phyloP scores from a whole-genome alignment of 2,888 invertebrate genomes.

The Empis livida region DNA sequence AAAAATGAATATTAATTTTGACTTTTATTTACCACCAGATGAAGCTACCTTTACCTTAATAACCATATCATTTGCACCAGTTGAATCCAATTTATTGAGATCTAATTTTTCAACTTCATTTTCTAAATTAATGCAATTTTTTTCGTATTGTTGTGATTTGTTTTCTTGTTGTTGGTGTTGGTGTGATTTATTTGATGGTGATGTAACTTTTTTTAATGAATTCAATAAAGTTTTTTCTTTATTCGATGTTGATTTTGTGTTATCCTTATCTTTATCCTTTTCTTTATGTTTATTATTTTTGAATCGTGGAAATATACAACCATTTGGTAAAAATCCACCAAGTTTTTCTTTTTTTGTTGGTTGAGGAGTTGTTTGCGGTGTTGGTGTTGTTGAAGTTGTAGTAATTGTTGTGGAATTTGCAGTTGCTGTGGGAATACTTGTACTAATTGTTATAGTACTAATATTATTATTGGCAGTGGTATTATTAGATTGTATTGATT shows the following conservation, averaged over 20 bases:
- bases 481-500: too few relatives aligned
- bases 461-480: neutral
- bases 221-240: constrained; percentile 31
- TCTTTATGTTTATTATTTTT: constrained; percentile 33
- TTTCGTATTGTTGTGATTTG: constrained; percentile 27
- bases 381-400: constrained; percentile 10
- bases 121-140: constrained; percentile 32
- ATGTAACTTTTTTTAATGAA: constrained; percentile 25
- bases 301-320: constrained; percentile 35
- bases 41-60: constrained; percentile 30
- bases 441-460: neutral
- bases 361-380: constrained; percentile 13
- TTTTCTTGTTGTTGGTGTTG: constrained; percentile 26
- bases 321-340: constrained; percentile 34
- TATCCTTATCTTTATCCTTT: constrained; percentile 24
- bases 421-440: neutral
- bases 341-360: constrained; percentile 33
- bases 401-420: constrained; percentile 1
- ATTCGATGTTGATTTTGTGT: constrained; percentile 17
- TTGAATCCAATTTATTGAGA: constrained; percentile 24
- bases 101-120: constrained; percentile 32
- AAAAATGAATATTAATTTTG: too few relatives aligned
- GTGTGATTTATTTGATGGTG: constrained; percentile 7
- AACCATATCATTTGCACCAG: constrained; percentile 25
- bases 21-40: constrained; percentile 18